Conservation (phyloP, 2,888 invertebrate species). For the Xylophagus ater region DNA sequence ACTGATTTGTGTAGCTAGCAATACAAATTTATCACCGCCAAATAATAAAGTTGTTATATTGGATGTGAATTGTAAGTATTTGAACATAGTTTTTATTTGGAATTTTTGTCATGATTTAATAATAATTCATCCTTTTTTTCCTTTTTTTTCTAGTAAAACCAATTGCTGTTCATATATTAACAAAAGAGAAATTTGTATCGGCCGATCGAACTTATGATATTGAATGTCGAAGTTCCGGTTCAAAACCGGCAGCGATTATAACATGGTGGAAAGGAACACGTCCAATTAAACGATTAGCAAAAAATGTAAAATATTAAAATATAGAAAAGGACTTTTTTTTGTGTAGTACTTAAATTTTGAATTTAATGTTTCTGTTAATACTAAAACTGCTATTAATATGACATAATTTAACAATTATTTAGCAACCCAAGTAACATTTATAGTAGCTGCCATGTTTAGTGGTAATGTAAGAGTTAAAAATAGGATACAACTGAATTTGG, state of each 20-base stretch:
- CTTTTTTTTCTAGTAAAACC: slow-evolving; percentile 63
- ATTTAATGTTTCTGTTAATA: no score
- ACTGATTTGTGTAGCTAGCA: slow-evolving; percentile 78
- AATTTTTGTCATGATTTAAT: neutral
- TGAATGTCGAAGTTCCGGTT: slow-evolving; percentile 77
- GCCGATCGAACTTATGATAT: slow-evolving; percentile 79
- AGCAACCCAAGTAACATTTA: no score
- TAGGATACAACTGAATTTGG: no score
- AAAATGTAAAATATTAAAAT: no score
- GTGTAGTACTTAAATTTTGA: no score
- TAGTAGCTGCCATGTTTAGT: no score
- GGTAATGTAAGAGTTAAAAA: no score
- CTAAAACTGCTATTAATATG: no score
- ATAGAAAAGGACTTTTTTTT: no score
- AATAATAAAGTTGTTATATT: slow-evolving; percentile 67
- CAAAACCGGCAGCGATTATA: slow-evolving; percentile 72
- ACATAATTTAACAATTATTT: no score
- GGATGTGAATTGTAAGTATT: slow-evolving; percentile 76
- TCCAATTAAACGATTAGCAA: slow-evolving; percentile 65
- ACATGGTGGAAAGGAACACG: slow-evolving; percentile 85
- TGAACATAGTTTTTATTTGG: neutral
- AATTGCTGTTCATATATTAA: slow-evolving; percentile 68
- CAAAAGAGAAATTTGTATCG: slow-evolving; percentile 71
- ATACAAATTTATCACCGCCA: slow-evolving; percentile 71
- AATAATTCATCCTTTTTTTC: slow-evolving; percentile 3